These are phyloP conservation scores for Lepus oiostolus DNA, from an alignment of 2,797 vertebrate genomes.

Conservation along the genomic window DNA sequence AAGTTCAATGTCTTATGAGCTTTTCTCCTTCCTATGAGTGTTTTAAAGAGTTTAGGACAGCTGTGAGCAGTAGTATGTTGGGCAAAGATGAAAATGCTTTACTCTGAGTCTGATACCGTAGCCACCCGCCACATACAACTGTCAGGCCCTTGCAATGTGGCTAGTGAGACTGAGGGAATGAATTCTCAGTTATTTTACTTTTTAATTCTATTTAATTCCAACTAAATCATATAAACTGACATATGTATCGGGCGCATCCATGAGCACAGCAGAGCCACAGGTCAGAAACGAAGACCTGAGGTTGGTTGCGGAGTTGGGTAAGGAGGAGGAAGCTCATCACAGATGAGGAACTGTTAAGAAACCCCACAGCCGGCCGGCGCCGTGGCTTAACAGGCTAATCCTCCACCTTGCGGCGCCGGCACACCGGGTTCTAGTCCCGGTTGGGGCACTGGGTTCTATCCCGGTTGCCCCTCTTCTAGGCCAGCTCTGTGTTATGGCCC, in stretches of 20 bases:
- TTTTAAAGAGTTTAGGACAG: constrained; percentile 35
- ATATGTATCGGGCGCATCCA: not conserved
- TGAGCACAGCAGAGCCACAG: not conserved
- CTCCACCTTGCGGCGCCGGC: no score
- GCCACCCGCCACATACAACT: not conserved
- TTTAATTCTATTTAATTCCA: not conserved
- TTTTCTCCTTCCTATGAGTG: constrained; percentile 27
- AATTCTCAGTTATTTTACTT: constrained; percentile 28
- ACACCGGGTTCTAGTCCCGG: no score
- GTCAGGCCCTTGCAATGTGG: not conserved
- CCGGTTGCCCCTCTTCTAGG: no score
- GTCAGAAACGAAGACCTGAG: not conserved
- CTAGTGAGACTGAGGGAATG: constrained; percentile 14
- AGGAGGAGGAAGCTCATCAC: not conserved
- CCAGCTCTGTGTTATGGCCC: no score
- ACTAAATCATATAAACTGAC: not conserved
- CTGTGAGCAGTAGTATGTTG: not conserved
- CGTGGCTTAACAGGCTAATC: no score
- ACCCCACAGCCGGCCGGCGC: not conserved
- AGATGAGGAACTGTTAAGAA: constrained; percentile 35
- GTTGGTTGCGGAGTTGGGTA: constrained; percentile 40
- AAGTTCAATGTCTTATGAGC: constrained; percentile 8
- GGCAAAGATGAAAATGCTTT: not conserved
- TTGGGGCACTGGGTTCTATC: no score
- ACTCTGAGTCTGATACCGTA: not conserved